Evolutionary conservation across 2,888 invertebrate genomes (phyloP).

Genomic region (Sylvicola cinctus): DNA sequence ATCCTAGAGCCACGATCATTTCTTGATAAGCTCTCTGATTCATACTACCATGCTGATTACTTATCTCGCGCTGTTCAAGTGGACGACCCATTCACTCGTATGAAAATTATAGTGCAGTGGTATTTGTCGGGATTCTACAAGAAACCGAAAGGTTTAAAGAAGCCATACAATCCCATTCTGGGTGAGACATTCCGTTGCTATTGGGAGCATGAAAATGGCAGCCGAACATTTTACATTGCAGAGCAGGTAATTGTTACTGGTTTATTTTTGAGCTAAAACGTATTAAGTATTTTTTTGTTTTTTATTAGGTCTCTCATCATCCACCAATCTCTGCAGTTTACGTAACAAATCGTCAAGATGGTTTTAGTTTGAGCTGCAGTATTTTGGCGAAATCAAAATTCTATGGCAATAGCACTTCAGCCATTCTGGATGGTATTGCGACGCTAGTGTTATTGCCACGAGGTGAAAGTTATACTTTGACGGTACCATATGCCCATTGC

Average conservation of each 20-base stretch:
- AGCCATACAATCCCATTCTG: conserved; percentile 87
- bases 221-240: conserved; percentile 76
- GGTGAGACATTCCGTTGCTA: conserved; percentile 84
- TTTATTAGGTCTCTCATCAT: conserved; percentile 64
- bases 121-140: conserved; percentile 85
- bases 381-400: conserved; percentile 87
- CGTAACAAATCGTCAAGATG: conserved; percentile 83
- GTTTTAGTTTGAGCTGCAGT: conserved; percentile 77
- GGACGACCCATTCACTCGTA: conserved; percentile 76
- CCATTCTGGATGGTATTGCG: conserved; percentile 77
- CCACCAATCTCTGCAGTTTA: conserved; percentile 87
- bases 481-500: conserved; percentile 89
- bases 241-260: conserved; percentile 47
- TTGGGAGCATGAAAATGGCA: conserved; percentile 64
- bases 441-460: conserved; percentile 61
- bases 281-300: conserved; percentile 6
- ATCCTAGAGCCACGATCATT: conserved; percentile 87
- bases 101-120: conserved; percentile 76
- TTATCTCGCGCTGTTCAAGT: conserved; percentile 59
- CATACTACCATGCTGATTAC: conserved; percentile 84
- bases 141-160: conserved; percentile 86
- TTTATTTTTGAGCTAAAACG: not conserved
- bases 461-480: conserved; percentile 76
- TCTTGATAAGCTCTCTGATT: conserved; percentile 80
- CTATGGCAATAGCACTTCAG: conserved; percentile 91